Evolutionary conservation across 2,113 vertebrate species (phyloP), one percentile per base, ranked within the genome.

Genomic region (Paralichthys olivaceus): DNA sequence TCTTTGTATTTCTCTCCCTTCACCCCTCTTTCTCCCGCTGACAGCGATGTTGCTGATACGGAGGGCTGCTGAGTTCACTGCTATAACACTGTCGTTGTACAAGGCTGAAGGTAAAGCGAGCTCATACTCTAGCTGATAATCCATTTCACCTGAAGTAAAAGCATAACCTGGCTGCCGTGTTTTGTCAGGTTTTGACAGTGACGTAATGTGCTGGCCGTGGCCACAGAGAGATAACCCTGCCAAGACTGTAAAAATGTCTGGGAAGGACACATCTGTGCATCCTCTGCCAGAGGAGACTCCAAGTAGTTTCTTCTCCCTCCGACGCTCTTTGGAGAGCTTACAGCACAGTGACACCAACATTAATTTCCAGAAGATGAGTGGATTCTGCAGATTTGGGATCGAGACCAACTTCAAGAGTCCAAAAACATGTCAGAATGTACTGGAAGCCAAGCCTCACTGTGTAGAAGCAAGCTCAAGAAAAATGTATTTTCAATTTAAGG

Each of bases 231-330:
- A 55, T 20, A 68, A 32, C 23, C 9, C 62, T 79, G 84, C 89
- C 84, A 89, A 61, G 58, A 69, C 65, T 20, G 57, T 71, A 19
- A 68, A 82, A 81, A 72, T 54, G 72, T 84, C 78, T 74, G 79
- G 40, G 63, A 80, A 84, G 83, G 78, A 75, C 76, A 71, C 54
- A 75, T 84, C 75, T 55, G 34, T 45, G 51, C 66, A 47, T 62
- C 74, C 22, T 70, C 68, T 76, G 87, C 82, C 84, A 88, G 65
- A 83, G 55, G 77, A 84, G 69, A 78, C 57, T 34, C 67, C 55
- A 63, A 47, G 67, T 78, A 71, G 72, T 77, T 76, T 55, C 51
- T 65, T 37, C 57, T 3, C 9, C 12, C 37, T 12, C 37, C 12
- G 3, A 40, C 2, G 12, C 37, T 43, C 11, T 51, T 70, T 73